phyloP scores from a whole-genome alignment of 2,797 vertebrate species.

The Epinephelus awoara region DNA sequence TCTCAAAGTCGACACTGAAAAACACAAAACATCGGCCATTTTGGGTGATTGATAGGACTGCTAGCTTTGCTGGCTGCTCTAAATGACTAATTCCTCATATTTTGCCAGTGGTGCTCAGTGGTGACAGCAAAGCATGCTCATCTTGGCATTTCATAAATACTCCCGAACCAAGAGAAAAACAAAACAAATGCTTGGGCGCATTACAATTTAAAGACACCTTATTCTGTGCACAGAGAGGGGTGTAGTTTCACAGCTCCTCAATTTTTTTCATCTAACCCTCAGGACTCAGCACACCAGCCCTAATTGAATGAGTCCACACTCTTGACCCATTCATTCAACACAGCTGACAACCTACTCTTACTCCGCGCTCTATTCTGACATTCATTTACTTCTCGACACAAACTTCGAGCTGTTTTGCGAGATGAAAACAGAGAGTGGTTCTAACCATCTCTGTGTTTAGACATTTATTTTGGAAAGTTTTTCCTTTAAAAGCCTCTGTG shows the following conservation, averaged over 20 bases:
- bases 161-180: slow-evolving; percentile 30
- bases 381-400: slow-evolving; percentile 29
- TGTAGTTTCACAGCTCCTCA: slow-evolving; percentile 15
- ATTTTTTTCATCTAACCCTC: slow-evolving; percentile 19
- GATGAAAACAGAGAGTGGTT: slow-evolving; percentile 23
- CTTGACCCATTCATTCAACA: slow-evolving; percentile 53
- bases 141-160: slow-evolving; percentile 48
- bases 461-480: slow-evolving; percentile 27
- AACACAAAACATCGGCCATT: neutral
- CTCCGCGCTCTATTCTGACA: slow-evolving; percentile 32
- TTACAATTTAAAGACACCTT: slow-evolving; percentile 47
- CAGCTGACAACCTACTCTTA: slow-evolving; percentile 45
- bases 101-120: slow-evolving; percentile 26
- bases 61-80: slow-evolving; percentile 27
- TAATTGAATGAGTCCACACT: slow-evolving; percentile 59
- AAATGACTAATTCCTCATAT: slow-evolving; percentile 46
- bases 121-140: slow-evolving; percentile 39
- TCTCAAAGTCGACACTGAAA: slow-evolving; percentile 26
- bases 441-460: slow-evolving; percentile 28
- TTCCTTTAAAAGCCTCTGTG: slow-evolving; percentile 23
- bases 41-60: slow-evolving; percentile 13
- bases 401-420: slow-evolving; percentile 19
- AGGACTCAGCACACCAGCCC: slow-evolving; percentile 19
- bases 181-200: slow-evolving; percentile 36
- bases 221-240: slow-evolving; percentile 21